These are phyloP conservation scores for Phengaris alcon DNA, from an alignment of 2,888 invertebrate genomes.

Conservation along the genomic window DNA sequence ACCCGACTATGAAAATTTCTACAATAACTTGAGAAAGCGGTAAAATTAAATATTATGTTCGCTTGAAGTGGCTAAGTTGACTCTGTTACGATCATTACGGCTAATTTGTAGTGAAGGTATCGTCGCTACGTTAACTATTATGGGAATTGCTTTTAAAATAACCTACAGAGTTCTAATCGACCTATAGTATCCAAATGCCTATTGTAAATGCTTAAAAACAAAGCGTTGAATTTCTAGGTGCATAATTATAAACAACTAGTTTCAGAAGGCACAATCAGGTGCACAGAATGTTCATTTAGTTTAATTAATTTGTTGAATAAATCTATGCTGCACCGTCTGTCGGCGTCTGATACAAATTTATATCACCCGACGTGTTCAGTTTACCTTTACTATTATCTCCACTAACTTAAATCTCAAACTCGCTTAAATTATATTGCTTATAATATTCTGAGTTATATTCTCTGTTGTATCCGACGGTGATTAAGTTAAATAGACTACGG, in stretches of 20 bases:
- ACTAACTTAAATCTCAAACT: constrained; percentile 52
- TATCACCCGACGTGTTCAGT: constrained; percentile 72
- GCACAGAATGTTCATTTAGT: constrained; percentile 52
- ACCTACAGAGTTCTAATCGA: not conserved
- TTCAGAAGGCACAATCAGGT: constrained; percentile 20
- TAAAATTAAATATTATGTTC: constrained; percentile 17
- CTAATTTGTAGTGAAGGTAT: constrained; percentile 10
- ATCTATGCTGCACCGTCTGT: constrained; percentile 66
- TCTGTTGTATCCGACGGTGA: constrained; percentile 1
- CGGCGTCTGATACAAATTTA: constrained; percentile 70
- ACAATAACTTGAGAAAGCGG: constrained; percentile 5
- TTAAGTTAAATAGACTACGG: too few relatives aligned
- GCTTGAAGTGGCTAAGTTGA: not conserved
- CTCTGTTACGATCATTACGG: not conserved
- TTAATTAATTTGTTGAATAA: constrained; percentile 75
- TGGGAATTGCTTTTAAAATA: not conserved
- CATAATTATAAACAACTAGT: not conserved
- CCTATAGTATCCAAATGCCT: not conserved
- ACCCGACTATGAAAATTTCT: constrained; percentile 1
- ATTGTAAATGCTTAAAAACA: not conserved
- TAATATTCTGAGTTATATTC: constrained; percentile 17
- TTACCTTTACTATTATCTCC: constrained; percentile 67
- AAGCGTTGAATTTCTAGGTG: not conserved
- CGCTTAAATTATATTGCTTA: constrained; percentile 32
- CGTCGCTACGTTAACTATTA: not conserved